Percentiles rank a stretch among this genome's conserved stretches.
Conservation (phyloP, 2,113 vertebrate genomes). For the Pampusana beccarii region DNA sequence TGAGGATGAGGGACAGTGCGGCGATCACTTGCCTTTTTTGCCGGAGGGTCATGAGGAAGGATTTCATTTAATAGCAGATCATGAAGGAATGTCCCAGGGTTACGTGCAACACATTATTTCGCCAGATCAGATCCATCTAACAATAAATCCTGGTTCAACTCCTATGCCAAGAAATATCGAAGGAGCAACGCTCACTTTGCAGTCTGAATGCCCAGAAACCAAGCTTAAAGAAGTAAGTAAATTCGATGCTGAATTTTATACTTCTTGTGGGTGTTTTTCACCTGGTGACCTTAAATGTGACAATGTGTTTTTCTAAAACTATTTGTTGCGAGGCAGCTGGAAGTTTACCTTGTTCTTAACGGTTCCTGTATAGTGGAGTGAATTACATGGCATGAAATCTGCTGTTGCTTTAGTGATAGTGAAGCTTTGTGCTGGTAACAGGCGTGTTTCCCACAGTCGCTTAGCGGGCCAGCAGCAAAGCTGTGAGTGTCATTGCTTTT, state of each 20-base stretch:
- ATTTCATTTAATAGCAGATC: slow-evolving; percentile 88
- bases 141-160: slow-evolving; percentile 96
- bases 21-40: slow-evolving; percentile 86
- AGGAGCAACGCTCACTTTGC: slow-evolving; percentile 94
- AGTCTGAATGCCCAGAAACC: slow-evolving; percentile 97
- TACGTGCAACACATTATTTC: slow-evolving; percentile 99
- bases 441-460: not conserved
- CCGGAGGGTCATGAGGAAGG: slow-evolving; percentile 89
- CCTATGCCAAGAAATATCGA: slow-evolving; percentile 99
- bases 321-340: not conserved
- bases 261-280: not conserved
- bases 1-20: slow-evolving; percentile 87
- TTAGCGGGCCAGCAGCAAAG: not conserved
- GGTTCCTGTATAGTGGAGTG: rapidly evolving
- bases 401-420: rapidly evolving
- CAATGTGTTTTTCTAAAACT: not conserved
- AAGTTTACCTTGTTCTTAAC: not conserved
- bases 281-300: too few relatives aligned
- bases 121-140: slow-evolving; percentile 96
- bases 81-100: slow-evolving; percentile 96
- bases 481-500: not conserved
- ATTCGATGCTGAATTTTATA: not conserved
- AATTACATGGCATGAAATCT: rapidly evolving
- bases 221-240: slow-evolving; percentile 92
- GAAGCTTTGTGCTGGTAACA: not conserved